phyloP scores from a whole-genome alignment of 2,888 invertebrate genomes.

The Saturnia pavonia region DNA sequence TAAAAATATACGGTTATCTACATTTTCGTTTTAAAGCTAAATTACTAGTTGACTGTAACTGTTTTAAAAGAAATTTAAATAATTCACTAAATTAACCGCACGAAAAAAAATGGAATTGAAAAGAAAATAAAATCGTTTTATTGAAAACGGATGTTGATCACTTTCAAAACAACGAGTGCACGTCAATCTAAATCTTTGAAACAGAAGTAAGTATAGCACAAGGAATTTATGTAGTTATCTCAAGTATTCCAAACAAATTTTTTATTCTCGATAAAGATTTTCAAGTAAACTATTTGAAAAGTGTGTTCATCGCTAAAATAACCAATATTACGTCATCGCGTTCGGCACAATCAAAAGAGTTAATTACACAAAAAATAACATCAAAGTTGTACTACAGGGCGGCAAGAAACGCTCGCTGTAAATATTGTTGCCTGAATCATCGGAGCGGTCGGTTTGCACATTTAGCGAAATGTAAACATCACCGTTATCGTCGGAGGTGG shows the following conservation, averaged over 20 bases:
- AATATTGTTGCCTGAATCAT: constrained; percentile 53
- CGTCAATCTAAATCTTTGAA: constrained; percentile 8
- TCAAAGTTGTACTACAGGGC: constrained; percentile 48
- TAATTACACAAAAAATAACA: constrained; percentile 34
- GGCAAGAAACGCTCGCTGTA: constrained; percentile 35
- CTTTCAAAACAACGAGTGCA: constrained; percentile 2
- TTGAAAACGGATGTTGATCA: constrained; percentile 14
- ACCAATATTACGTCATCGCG: constrained; percentile 20
- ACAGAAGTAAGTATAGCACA: background rate
- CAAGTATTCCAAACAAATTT: background rate
- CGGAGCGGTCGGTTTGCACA: constrained; percentile 41
- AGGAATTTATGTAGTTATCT: background rate
- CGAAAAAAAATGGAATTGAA: background rate
- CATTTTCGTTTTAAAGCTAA: background rate
- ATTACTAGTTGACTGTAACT: background rate
- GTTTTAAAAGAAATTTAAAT: background rate
- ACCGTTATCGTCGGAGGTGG: constrained; percentile 36
- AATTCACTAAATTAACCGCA: background rate
- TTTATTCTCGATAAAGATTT: background rate
- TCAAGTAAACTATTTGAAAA: constrained; percentile 17
- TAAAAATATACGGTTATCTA: constrained; percentile 1
- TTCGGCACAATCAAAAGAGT: constrained; percentile 27
- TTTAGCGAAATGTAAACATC: constrained; percentile 51
- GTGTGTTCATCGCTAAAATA: constrained; percentile 18
- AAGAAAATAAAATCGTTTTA: constrained; percentile 7